Evolutionary conservation across 2,113 vertebrate species (phyloP).

Genomic region (Naja naja): DNA sequence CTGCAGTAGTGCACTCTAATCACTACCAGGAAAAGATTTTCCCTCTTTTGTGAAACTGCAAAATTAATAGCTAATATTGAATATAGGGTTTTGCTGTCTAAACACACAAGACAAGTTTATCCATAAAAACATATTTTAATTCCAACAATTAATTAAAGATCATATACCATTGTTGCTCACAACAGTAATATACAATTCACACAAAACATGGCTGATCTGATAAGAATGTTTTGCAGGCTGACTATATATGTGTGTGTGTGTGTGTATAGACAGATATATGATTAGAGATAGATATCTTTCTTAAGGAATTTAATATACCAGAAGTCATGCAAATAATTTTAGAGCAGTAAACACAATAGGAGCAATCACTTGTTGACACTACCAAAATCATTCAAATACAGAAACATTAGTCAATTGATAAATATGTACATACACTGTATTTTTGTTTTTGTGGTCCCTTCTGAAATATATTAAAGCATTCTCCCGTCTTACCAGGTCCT

Average conservation of each 20-base stretch:
- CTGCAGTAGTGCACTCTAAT: no score
- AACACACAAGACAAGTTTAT: conserved; percentile 46
- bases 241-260: conserved; percentile 10
- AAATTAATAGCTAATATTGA: conserved; percentile 25
- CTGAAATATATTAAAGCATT: conserved; percentile 10
- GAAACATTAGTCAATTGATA: conserved; percentile 58
- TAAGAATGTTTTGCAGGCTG: conserved; percentile 63
- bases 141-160: conserved; percentile 58
- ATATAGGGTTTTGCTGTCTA: conserved; percentile 23
- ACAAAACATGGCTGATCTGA: conserved; percentile 67
- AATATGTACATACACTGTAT: conserved; percentile 54
- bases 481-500: not conserved
- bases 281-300: conserved; percentile 42
- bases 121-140: conserved; percentile 60
- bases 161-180: conserved; percentile 59
- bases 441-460: conserved; percentile 29
- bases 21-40: not conserved
- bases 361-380: conserved; percentile 63
- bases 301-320: conserved; percentile 57
- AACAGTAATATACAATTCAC: conserved; percentile 68
- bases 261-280: not conserved
- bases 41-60: conserved; percentile 32
- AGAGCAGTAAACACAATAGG: conserved; percentile 60
- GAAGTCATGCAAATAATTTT: conserved; percentile 64
- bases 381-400: conserved; percentile 61